Evolutionary conservation across 2,888 invertebrate species (phyloP).

Genomic region (Drosophila ezoana): DNA sequence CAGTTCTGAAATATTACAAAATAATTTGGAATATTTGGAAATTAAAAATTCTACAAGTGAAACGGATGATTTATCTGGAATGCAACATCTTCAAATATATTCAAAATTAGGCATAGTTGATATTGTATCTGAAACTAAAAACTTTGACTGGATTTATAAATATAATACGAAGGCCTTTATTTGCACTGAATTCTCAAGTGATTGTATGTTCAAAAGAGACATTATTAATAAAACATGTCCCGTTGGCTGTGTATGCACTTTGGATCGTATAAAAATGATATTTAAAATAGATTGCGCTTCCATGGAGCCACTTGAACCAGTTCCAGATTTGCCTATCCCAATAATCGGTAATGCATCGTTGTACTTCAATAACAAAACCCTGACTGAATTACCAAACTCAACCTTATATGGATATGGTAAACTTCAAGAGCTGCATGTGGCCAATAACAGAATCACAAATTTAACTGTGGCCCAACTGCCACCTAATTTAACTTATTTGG

Average conservation of each 20-base stretch:
- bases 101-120: not conserved
- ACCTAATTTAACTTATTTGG: constrained; percentile 10
- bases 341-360: constrained; percentile 4
- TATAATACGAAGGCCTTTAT: not conserved
- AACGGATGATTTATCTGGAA: not conserved
- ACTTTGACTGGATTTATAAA: not conserved
- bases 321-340: constrained; percentile 29
- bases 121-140: rapidly evolving
- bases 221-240: not conserved
- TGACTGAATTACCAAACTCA: constrained; percentile 11
- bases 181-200: rapidly evolving
- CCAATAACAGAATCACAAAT: constrained; percentile 6
- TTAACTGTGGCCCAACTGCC: constrained; percentile 7
- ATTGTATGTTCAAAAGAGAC: not conserved
- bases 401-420: constrained; percentile 18
- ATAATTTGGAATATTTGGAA: not conserved
- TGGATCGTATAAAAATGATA: not conserved
- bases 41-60: not conserved
- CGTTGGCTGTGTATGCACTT: not conserved
- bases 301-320: not conserved
- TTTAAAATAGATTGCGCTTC: not conserved
- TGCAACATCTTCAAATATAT: not conserved
- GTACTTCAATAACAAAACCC: constrained; percentile 7
- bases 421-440: constrained; percentile 14
- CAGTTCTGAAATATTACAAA: not conserved